Evolutionary conservation across 2,888 invertebrate genomes (phyloP).

Genomic region (Apamea monoglypha): DNA sequence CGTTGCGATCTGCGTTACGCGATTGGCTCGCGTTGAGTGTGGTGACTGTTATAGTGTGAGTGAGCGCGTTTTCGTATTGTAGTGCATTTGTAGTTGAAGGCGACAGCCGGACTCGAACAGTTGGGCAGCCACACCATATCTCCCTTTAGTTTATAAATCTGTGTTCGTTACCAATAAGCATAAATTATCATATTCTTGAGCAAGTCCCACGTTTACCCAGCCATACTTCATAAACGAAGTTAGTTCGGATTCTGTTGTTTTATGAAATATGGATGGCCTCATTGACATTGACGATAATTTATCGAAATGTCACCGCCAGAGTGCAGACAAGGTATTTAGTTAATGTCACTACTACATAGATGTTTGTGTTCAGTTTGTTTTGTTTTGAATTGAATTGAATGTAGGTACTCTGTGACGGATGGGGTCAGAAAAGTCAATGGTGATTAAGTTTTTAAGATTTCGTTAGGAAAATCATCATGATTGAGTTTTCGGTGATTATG

Average conservation of each 20-base stretch:
- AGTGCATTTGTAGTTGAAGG: too few relatives aligned
- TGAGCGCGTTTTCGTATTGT: too few relatives aligned
- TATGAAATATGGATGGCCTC: slow-evolving; percentile 84
- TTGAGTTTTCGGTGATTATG: slow-evolving; percentile 1
- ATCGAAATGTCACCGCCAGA: slow-evolving; percentile 82
- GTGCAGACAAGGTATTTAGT: slow-evolving; percentile 66
- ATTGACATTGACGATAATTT: slow-evolving; percentile 86
- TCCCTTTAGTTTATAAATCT: too few relatives aligned
- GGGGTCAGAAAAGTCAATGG: not conserved
- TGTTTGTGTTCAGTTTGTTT: slow-evolving; percentile 55
- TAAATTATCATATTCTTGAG: not conserved
- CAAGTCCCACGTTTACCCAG: slow-evolving; percentile 28
- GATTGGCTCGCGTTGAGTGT: too few relatives aligned
- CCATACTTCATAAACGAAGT: slow-evolving; percentile 67
- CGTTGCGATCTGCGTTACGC: too few relatives aligned
- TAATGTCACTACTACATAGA: slow-evolving; percentile 58
- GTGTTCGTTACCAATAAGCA: not conserved
- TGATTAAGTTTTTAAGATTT: slow-evolving; percentile 9
- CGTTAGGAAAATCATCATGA: not conserved
- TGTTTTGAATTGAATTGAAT: slow-evolving; percentile 39
- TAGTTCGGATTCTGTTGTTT: slow-evolving; percentile 81
- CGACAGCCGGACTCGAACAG: too few relatives aligned
- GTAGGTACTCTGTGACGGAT: slow-evolving; percentile 17
- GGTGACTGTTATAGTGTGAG: too few relatives aligned
- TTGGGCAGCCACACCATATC: too few relatives aligned